Conservation (phyloP, 2,888 invertebrate species). For the Carpatolechia fugitivella region DNA sequence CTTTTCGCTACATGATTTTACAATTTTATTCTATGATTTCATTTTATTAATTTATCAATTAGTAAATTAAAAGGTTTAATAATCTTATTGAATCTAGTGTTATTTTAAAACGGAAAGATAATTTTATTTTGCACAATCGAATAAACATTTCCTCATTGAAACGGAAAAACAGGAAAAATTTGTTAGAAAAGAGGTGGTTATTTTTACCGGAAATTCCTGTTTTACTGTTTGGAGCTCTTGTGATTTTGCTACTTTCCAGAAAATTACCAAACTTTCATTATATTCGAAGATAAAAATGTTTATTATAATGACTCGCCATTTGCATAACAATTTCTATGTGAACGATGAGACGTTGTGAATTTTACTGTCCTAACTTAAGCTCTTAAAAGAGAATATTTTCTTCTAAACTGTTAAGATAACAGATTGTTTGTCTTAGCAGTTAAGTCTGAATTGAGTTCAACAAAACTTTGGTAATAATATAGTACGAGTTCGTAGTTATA, state of each 20-base stretch:
- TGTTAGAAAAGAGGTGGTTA: neutral
- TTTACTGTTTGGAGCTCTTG: neutral
- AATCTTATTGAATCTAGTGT: neutral
- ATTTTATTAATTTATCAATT: neutral
- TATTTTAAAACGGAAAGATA: neutral
- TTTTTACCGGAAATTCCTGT: neutral
- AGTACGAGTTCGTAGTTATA: constrained; percentile 43
- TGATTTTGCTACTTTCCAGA: too few relatives aligned
- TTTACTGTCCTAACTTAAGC: constrained; percentile 1
- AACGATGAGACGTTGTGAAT: neutral
- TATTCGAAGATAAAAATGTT: neutral
- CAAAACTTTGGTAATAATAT: constrained; percentile 55
- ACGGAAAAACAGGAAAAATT: neutral
- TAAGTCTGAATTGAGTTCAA: constrained; percentile 52
- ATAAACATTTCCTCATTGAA: neutral
- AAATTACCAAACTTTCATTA: too few relatives aligned
- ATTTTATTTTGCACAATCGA: neutral
- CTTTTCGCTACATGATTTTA: neutral
- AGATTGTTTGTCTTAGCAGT: constrained; percentile 32
- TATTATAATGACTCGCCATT: neutral
- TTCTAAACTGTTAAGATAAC: constrained; percentile 18
- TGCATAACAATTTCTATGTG: neutral
- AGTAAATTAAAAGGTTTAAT: neutral
- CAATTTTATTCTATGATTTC: neutral
- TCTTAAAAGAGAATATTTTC: constrained; percentile 16